A percentile compares a stretch with the other conserved stretches of the same genome.
Conservation (phyloP, 1,140 invertebrate genomes). For the Atta texana region DNA sequence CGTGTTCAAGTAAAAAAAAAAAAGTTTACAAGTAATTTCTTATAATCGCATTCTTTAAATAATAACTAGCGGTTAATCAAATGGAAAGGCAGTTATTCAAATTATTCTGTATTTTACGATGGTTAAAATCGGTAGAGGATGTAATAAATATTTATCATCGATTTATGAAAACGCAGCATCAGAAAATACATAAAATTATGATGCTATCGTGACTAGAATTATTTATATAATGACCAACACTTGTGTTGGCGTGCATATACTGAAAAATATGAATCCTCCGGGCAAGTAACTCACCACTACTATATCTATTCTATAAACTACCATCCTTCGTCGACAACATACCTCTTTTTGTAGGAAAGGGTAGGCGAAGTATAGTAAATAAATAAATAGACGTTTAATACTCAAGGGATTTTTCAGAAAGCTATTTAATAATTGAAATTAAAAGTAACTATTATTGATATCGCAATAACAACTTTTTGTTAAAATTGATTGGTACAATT, state of each 20-base stretch:
- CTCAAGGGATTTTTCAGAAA: conserved; percentile 12
- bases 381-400: conserved; percentile 31
- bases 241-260: conserved; percentile 1
- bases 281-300: background rate
- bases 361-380: conserved; percentile 5
- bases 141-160: conserved; percentile 35
- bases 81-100: background rate
- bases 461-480: background rate
- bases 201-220: conserved; percentile 35
- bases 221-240: conserved; percentile 41
- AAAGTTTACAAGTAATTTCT: conserved; percentile 47
- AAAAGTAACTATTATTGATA: background rate
- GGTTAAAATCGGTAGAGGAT: conserved; percentile 36
- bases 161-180: conserved; percentile 39
- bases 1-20: background rate
- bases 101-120: conserved; percentile 8
- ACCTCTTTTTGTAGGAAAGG: background rate
- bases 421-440: conserved; percentile 32
- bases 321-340: conserved; percentile 8
- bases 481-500: background rate
- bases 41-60: conserved; percentile 57
- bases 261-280: conserved; percentile 48
- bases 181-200: conserved; percentile 46
- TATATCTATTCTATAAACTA: background rate
- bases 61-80: background rate